Base-by-base conservation (phyloP, 2,888 invertebrate genomes). In the Craniophora ligustri region DNA sequence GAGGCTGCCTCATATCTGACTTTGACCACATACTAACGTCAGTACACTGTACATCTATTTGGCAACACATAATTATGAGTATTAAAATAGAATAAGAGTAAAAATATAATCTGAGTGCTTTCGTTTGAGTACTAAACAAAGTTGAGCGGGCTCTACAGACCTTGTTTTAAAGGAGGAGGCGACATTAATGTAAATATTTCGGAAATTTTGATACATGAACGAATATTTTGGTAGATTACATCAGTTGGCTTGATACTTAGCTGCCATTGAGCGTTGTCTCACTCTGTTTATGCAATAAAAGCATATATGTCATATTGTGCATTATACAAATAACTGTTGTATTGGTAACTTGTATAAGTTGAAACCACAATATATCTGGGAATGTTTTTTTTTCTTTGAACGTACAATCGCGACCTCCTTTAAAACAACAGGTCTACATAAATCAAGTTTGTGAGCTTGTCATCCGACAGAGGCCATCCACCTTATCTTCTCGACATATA, bases 11-110 rank as follows among this genome's bases (percentile, higher is more conserved):
- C 61, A 46, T 34, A 30, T 26, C 34, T 66, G 53, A 67, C 68
- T 54, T n/a, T 49, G 41, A 64, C 53, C 57, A 49, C 42, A 71
- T 63, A 70, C 72, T 75, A 63, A 47, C 49, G 51, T n/a, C 26
- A n/a, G n/a, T 26, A n/a, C n/a, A 71, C 51, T 69, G 65, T 66
- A 71, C 55, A 71, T 68, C 75, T 82, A 82, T 82, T 81, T 84
- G 85, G 85, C 85, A 82, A 84, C 81, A 72, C 61, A 71, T 65
- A 65, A 70, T 67, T 69, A 55, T 75, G 74, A 75, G 76, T 75
- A 75, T 75, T 76, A n/a, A 54, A 35, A 75, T 59, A 73, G 51
- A 69, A 70, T 51, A 60, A 64, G 47, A 56, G 53, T 63, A 44
- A 61, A 19, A 57, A 63, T 46, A 58, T 72, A 53, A 59, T 64